Evolutionary conservation across 2,797 vertebrate species (phyloP).

Genomic region (Eulemur albifrons): DNA sequence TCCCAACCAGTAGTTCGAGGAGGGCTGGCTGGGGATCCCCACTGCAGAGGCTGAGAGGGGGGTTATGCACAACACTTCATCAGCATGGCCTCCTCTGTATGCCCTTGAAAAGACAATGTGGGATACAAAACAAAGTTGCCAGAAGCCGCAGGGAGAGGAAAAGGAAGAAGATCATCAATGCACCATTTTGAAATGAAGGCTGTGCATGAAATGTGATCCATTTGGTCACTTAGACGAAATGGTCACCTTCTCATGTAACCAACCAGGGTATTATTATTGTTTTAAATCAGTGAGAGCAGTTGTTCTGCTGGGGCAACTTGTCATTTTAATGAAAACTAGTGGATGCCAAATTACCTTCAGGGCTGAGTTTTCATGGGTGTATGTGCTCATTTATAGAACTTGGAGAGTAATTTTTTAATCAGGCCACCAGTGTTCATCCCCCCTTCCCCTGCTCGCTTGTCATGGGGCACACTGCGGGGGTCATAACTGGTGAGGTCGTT

Average conservation of each 20-base stretch:
- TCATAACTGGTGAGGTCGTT: background rate
- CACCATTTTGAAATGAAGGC: background rate
- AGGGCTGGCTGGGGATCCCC: accelerated
- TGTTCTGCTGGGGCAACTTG: background rate
- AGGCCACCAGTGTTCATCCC: background rate
- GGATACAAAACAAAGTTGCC: background rate
- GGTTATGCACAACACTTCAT: accelerated
- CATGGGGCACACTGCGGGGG: accelerated
- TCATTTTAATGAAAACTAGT: background rate
- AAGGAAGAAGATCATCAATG: background rate
- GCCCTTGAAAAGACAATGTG: accelerated
- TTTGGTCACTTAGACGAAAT: accelerated
- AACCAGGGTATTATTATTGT: background rate
- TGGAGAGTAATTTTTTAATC: background rate
- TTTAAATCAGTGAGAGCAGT: background rate
- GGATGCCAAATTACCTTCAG: background rate
- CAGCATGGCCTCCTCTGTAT: accelerated
- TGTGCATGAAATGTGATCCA: accelerated
- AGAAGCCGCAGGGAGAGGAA: background rate
- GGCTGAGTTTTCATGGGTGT: background rate
- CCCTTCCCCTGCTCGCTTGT: background rate
- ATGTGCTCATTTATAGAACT: background rate
- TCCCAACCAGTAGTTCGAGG: background rate
- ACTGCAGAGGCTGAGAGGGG: background rate
- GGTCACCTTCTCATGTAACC: background rate